Evolutionary conservation across 2,797 vertebrate species (phyloP), one percentile per base, ranked within the genome.

Genomic region (Cuniculus paca): DNA sequence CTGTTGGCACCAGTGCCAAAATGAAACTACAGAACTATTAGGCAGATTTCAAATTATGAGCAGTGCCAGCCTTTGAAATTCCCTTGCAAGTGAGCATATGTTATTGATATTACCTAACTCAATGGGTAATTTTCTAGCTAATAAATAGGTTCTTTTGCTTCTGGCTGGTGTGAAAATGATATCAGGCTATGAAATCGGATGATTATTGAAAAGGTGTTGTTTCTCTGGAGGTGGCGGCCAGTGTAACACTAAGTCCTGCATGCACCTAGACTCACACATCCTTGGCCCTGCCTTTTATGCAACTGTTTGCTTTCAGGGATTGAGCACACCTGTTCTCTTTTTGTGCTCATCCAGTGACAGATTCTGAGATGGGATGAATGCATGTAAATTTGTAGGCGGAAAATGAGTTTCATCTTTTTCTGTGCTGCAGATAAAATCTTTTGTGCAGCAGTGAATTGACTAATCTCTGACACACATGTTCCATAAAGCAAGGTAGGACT

Each of bases 21-120:
- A 92, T 74, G 90, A 95, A 96, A 82, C 16, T 24, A 50, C 20
- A 78, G 20, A 87, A 5, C 22, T 52, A 61, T n/a, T 56, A 94
- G 48, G 34, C 6, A 87, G 19, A 91, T 93, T 94, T 81, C 42
- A 96, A 77, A 91, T 74, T 68, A 88, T 45, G 56, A 75, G 28
- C 82, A 81, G 24, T 74, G 28, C 20, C 80, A 96, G 63, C 13
- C 24, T 16, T 89, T 92, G 75, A 88, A 85, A 93, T 89, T 79
- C 24, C 8, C 26, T 19, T 80, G 2, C 75, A 80, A 87, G 20
- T 34, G 94, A 58, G 6, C 52, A n/a, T 81, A 81, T 93, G 5
- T 16, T 95, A 85, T 54, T 94, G 6, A 61, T 61, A 79, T 90
- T 63, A 92, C 79, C 5, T 56, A 79, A n/a, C 9, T 81, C 39